Evolutionary conservation across 2,888 invertebrate genomes (phyloP).

Genomic region (Eupithecia centaureata): DNA sequence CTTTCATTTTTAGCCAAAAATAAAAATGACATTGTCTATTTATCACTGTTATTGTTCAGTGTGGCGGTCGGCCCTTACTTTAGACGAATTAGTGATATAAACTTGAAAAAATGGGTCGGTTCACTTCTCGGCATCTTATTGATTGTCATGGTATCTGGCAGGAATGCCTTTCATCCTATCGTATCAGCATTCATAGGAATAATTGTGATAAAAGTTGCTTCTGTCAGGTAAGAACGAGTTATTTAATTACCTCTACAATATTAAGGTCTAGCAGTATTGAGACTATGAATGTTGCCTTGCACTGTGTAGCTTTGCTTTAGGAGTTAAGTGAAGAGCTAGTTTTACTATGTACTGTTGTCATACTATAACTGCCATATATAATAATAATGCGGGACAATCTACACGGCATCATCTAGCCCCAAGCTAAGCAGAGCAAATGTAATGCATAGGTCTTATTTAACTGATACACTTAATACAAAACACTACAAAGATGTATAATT

Average conservation of each 20-base stretch:
- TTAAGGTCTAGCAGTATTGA: background rate
- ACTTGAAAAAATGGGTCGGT: slow-evolving; percentile 82
- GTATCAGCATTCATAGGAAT: slow-evolving; percentile 67
- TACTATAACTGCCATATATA: no score
- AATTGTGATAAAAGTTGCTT: slow-evolving; percentile 65
- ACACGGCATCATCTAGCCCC: no score
- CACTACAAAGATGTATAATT: no score
- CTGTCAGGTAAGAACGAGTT: slow-evolving; percentile 65
- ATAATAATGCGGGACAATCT: no score
- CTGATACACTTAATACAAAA: no score
- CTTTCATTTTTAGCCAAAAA: slow-evolving; percentile 83
- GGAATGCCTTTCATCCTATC: slow-evolving; percentile 71
- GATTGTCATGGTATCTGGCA: slow-evolving; percentile 71
- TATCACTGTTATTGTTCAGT: slow-evolving; percentile 86
- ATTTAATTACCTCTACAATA: background rate
- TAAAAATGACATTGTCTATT: slow-evolving; percentile 89
- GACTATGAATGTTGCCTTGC: background rate
- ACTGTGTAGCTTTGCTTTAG: no score
- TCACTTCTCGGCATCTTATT: slow-evolving; percentile 73
- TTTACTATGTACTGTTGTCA: no score
- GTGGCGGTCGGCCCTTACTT: slow-evolving; percentile 88
- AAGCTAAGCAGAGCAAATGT: no score
- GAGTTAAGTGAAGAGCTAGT: background rate
- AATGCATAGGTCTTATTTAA: no score
- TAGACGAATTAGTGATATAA: slow-evolving; percentile 71